These are phyloP conservation scores for Nemurella pictetii DNA, from an alignment of 2,888 invertebrate species.

Conservation along the genomic window DNA sequence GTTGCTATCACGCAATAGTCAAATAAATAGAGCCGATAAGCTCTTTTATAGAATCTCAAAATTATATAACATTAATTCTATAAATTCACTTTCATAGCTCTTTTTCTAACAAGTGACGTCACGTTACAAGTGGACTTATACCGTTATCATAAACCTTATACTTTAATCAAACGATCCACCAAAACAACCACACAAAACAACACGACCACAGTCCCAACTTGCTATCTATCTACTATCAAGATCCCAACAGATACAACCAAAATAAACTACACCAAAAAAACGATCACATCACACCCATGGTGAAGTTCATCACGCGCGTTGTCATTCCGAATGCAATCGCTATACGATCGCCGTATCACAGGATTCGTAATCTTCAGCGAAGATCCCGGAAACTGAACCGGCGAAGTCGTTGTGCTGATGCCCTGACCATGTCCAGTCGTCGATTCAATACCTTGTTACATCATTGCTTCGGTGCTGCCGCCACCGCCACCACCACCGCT, in stretches of 20 bases:
- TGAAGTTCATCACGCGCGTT: background rate
- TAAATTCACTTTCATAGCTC: background rate
- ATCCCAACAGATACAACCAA: background rate
- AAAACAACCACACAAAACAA: background rate
- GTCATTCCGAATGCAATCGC: background rate
- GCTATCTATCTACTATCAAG: background rate
- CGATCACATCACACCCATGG: background rate
- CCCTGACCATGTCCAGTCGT: too few species aligned
- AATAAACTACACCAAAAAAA: background rate
- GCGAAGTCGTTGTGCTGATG: background rate
- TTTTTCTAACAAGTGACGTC: background rate
- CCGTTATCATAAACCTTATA: background rate
- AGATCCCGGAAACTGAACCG: background rate
- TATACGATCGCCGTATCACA: too few species aligned
- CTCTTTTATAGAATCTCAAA: background rate
- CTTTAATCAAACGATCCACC: background rate
- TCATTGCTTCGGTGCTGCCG: background rate
- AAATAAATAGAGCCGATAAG: background rate
- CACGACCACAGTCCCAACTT: too few species aligned
- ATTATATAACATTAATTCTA: background rate
- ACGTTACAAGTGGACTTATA: background rate
- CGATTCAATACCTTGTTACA: background rate
- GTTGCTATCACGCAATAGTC: background rate
- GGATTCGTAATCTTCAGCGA: background rate
- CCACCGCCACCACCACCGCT: background rate